phyloP scores from a whole-genome alignment of 2,113 vertebrate species.

The Serinus canaria region DNA sequence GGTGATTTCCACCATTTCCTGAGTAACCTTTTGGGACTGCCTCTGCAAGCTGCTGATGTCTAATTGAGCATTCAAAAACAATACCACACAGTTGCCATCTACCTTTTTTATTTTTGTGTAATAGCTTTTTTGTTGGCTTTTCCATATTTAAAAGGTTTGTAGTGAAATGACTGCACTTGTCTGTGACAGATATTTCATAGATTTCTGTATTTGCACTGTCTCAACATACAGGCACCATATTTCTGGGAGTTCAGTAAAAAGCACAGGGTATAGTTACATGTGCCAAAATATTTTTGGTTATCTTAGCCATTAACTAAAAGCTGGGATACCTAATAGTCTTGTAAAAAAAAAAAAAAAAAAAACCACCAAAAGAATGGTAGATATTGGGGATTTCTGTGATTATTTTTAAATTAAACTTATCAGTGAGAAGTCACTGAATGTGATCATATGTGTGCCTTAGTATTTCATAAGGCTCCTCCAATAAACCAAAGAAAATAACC shows the following conservation, averaged over 20 bases:
- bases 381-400: neutral
- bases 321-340: neutral
- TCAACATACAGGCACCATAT: neutral
- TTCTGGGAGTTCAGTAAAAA: neutral
- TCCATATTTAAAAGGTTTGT: neutral
- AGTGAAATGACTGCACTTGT: neutral
- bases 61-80: constrained; percentile 45
- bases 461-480: neutral
- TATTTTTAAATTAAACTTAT: neutral
- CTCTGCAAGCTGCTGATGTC: constrained; percentile 42
- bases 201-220: neutral
- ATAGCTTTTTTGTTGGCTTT: neutral
- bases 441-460: neutral
- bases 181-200: neutral
- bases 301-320: neutral
- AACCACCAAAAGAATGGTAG: neutral
- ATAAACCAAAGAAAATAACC: neutral
- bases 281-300: neutral
- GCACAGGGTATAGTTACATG: neutral
- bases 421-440: neutral
- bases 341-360: neutral
- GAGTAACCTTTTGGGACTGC: constrained; percentile 38
- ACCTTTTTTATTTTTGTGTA: neutral
- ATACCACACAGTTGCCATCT: neutral
- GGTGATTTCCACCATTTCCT: constrained; percentile 54